These are phyloP conservation scores for Bos javanicus DNA, from an alignment of 2,113 vertebrate genomes.

Conservation along the genomic window DNA sequence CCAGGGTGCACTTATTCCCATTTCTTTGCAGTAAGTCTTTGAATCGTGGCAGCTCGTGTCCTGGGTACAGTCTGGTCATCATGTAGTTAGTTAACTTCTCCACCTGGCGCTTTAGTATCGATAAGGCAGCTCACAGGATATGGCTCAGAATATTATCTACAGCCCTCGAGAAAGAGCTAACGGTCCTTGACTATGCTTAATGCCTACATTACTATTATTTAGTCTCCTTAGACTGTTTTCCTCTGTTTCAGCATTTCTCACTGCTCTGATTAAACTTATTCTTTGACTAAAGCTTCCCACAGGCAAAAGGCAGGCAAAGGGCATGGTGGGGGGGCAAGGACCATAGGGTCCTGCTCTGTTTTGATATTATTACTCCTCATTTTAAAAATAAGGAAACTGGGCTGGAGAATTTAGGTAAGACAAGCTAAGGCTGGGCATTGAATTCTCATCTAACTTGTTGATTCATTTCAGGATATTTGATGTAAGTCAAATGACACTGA, in stretches of 20 bases:
- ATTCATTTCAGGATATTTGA: neutral
- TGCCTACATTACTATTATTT: neutral
- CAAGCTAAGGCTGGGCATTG: neutral
- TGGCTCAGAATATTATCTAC: neutral
- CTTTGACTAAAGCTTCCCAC: neutral
- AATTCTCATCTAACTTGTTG: no score
- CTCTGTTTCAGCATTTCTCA: neutral
- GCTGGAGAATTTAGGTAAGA: neutral
- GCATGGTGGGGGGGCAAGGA: neutral
- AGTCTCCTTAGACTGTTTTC: neutral
- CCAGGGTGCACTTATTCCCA: neutral
- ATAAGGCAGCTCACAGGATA: neutral
- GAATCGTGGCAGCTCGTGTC: neutral
- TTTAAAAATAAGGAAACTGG: neutral
- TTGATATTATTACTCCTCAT: neutral
- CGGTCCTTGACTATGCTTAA: neutral
- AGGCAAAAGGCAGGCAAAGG: neutral
- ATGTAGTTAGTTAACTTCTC: neutral
- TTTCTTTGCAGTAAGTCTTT: rapidly evolving
- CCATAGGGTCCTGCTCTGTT: neutral
- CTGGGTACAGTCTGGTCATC: neutral
- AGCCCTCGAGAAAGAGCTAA: neutral
- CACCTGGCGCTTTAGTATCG: neutral
- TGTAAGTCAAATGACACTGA: neutral
- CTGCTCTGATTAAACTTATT: neutral